These are phyloP conservation scores for Tinamus major DNA, from an alignment of 2,797 vertebrate genomes.

Conservation along the genomic window DNA sequence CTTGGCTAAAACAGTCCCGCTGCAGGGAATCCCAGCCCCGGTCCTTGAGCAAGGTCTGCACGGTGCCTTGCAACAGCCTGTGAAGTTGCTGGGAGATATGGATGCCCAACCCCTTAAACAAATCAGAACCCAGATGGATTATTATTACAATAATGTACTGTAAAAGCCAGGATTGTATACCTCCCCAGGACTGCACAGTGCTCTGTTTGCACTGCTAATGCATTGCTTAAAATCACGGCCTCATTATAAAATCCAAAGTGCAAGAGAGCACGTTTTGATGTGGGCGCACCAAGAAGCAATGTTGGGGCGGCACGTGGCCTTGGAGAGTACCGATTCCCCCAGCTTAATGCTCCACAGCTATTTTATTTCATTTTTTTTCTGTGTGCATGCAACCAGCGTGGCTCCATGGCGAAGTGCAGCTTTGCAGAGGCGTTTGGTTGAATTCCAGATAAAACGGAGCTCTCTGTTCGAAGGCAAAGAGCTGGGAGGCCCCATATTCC, in stretches of 20 bases:
- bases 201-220: not conserved
- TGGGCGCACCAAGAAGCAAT: not conserved
- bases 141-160: accelerated
- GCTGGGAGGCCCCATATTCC: not conserved
- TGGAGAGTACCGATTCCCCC: not conserved
- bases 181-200: accelerated
- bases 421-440: not conserved
- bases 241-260: not conserved
- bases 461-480: not conserved
- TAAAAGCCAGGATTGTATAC: not conserved
- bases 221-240: not conserved
- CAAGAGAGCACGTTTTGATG: not conserved
- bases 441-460: not conserved
- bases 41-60: not conserved
- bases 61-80: not conserved
- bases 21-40: not conserved
- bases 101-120: not conserved
- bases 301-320: not conserved
- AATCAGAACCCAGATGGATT: not conserved
- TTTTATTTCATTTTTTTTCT: not conserved
- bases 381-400: not conserved
- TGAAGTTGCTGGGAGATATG: not conserved
- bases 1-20: accelerated
- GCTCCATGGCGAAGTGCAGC: not conserved
- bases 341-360: accelerated